Base-by-base conservation (phyloP, 2,113 vertebrate genomes). In the Chitala chitala region DNA sequence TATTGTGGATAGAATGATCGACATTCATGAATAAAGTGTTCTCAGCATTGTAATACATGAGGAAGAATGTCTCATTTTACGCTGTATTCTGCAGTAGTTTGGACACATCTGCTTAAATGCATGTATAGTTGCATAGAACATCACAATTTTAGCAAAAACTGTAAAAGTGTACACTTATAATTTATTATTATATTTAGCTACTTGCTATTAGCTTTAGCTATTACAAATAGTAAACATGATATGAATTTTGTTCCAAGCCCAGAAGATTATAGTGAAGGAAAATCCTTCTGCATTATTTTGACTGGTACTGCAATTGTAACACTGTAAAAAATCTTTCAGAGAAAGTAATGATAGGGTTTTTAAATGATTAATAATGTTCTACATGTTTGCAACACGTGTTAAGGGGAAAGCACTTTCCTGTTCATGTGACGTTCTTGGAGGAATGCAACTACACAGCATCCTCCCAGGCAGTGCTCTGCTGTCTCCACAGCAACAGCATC, bases 401-500 rank as follows among this genome's bases (percentile, higher is more conserved):
- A 17, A 53, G 53, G 68, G 68, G 1, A 50, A 54, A n/a, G 46
- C 54, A 69, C 65, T 69, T 69, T 70, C 50, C 38, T 8, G 17
- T 46, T 3, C 8, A 54, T 70, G 69, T 54, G 22, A 70, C 54
- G 17, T 53, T 70, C 68, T 53, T 70, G 31, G 68, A 70, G n/a
- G 13, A 5, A 22, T 68, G 65, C 65, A 68, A 46, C 65, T 68
- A 24, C 22, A 46, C 65, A 31, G 5, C 65, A 33, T 64, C 40
- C 40, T 36, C 61, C 15, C 61, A 64, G 33, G 61, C 61, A 64
- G 40, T 70, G 10, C n/a, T n/a, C n/a, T n/a, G n/a, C n/a, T n/a
- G n/a, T n/a, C n/a, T n/a, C n/a, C 48, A 55, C 69, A 71, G 33
- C 51, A 71, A 40, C 50, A 50, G 55, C n/a, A 15, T 54, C 24